phyloP scores from a whole-genome alignment of 2,888 invertebrate species.

The Graphium colonna region DNA sequence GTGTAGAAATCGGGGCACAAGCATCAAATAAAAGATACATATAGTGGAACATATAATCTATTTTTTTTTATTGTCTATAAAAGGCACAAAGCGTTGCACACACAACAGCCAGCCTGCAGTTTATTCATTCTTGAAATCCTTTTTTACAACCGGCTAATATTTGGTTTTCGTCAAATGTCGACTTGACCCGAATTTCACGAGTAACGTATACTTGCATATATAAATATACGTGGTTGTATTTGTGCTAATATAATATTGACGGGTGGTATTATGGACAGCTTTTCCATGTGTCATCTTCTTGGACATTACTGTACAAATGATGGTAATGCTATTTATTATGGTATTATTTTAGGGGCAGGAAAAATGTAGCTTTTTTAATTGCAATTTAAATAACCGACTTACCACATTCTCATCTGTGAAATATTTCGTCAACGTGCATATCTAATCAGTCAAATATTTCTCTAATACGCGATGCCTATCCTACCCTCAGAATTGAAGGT shows the following conservation, averaged over 20 bases:
- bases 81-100: no score
- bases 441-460: background rate
- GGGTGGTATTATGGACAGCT: background rate
- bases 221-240: background rate
- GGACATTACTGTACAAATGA: background rate
- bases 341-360: no score
- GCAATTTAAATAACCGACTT: background rate
- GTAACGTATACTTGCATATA: slow-evolving; percentile 4
- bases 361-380: background rate
- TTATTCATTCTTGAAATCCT: background rate
- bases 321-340: no score
- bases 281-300: background rate
- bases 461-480: no score
- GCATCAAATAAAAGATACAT: no score
- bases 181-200: slow-evolving; percentile 19
- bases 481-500: background rate
- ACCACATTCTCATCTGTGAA: background rate
- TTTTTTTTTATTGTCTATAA: no score
- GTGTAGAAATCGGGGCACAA: no score
- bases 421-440: background rate
- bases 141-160: slow-evolving; percentile 13
- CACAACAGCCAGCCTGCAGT: no score
- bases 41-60: no score
- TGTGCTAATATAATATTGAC: background rate
- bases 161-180: slow-evolving; percentile 5